Evolutionary conservation across 2,797 vertebrate genomes (phyloP).

Genomic region (Sphenodon punctatus): DNA sequence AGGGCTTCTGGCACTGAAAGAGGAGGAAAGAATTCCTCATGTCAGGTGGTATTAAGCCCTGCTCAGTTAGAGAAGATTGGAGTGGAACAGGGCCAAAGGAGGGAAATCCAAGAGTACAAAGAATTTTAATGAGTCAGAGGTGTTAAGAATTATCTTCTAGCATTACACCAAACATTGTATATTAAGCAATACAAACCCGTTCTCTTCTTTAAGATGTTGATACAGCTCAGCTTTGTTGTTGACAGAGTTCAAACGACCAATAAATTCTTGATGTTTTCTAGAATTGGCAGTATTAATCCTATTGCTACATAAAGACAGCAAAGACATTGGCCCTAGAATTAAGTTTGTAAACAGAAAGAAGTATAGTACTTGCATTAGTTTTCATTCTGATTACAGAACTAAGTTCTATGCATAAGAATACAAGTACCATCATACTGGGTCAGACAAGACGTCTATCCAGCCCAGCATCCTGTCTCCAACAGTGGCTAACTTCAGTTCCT

Average conservation of each 20-base stretch:
- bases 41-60: neutral
- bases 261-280: slow-evolving; percentile 96
- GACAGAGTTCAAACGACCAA: slow-evolving; percentile 89
- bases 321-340: slow-evolving; percentile 89
- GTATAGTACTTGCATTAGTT: neutral
- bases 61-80: neutral
- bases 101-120: neutral
- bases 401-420: no score
- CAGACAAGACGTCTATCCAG: no score
- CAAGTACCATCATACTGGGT: no score
- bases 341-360: slow-evolving; percentile 1
- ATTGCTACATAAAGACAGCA: slow-evolving; percentile 94
- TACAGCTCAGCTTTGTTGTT: slow-evolving; percentile 96
- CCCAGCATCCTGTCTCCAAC: no score
- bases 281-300: slow-evolving; percentile 94
- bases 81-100: neutral
- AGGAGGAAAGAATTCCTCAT: neutral
- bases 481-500: no score
- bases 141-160: no score
- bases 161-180: neutral
- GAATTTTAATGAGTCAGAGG: neutral
- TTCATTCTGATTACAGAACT: neutral
- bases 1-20: no score
- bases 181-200: slow-evolving; percentile 83
- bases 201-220: slow-evolving; percentile 97